phyloP scores from a whole-genome alignment of 2,113 vertebrate genomes.

The Paraplagusia blochii region DNA sequence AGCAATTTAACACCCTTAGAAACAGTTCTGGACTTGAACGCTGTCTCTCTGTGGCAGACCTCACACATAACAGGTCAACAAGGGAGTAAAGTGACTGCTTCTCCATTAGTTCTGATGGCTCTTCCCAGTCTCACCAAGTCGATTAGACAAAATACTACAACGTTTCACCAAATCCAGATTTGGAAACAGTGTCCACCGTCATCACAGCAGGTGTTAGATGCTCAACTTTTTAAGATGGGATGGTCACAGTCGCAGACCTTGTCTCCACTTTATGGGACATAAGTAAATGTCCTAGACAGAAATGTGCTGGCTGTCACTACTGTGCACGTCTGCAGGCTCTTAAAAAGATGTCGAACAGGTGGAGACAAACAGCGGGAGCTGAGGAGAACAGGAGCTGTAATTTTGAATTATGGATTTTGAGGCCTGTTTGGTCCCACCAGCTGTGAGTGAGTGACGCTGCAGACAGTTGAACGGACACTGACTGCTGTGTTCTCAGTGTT shows the following conservation, averaged over 20 bases:
- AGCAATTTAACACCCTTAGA: conserved; percentile 10
- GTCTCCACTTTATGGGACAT: conserved; percentile 24
- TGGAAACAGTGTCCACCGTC: too few species aligned
- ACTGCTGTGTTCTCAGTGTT: conserved; percentile 37
- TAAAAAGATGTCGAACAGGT: conserved; percentile 53
- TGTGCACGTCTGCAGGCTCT: background rate
- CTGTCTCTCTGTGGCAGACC: conserved; percentile 26
- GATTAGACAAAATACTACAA: conserved; percentile 27
- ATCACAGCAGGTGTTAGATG: conserved; percentile 21
- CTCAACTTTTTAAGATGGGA: conserved; percentile 17
- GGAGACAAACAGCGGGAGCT: conserved; percentile 42
- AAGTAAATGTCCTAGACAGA: conserved; percentile 34
- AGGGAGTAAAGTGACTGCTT: conserved; percentile 7
- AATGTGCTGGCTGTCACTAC: conserved; percentile 18
- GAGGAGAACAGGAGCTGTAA: conserved; percentile 17
- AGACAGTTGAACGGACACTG: conserved; percentile 38
- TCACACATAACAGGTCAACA: conserved; percentile 40
- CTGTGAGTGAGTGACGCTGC: conserved; percentile 37
- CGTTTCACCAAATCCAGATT: too few species aligned
- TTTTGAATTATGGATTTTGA: conserved; percentile 48
- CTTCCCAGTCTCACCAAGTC: background rate
- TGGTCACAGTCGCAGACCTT: conserved; percentile 29
- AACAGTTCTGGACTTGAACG: conserved; percentile 45
- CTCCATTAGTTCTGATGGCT: background rate
- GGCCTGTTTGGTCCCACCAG: conserved; percentile 25